Base-by-base conservation (phyloP, 1,140 invertebrate genomes). In the Orchestia grillus region DNA sequence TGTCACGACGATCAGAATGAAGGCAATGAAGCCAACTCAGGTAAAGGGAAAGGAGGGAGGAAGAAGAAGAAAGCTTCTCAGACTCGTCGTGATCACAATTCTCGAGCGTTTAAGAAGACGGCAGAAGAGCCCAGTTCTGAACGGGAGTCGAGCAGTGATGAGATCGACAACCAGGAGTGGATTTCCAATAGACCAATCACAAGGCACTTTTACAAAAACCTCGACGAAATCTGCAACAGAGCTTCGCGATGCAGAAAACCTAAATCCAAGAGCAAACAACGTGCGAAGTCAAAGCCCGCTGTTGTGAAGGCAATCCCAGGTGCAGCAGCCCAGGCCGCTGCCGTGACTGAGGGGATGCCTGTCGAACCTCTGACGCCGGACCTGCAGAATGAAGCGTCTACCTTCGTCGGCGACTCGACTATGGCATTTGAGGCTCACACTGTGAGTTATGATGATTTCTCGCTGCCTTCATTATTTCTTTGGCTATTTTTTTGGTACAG, bases 151-250 rank as follows among this genome's bases (percentile, higher is more conserved):
- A 90, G 88, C 88, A 90, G 88, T 42, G 88, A 90, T 90, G n/a
- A 44, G 15, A 8, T 90, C 4, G 41, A 90, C 8, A 36, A 43
- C 15, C 41, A 90, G 15, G 41, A 90, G 15, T 90, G 88, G 88
- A 42, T 90, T 41, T 44, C 88, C 28, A 44, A 90, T 42, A 90
- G 88, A 90, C 88, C 88, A 90, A 90, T 90, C 15, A 90, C 88
- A 41, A 41, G 88, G 43, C n/a, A 90, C 43, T 90, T 90, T 36
- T 90, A 8, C 43, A 90, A 44, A 23, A 90, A 90, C 43, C 4
- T 90, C 28, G 88, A 90, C 43, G 36, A 90, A 43, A 11, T 90
- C 42, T 42, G n/a, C 41, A 90, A 90, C 88, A 41, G 88, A 15
- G 88, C 88, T 44, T 41, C 88, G 42, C 88, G 88, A 19, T 28